These are phyloP conservation scores for Leptinotarsa peninsularis DNA, from an alignment of 2,888 invertebrate species.

Conservation along the genomic window DNA sequence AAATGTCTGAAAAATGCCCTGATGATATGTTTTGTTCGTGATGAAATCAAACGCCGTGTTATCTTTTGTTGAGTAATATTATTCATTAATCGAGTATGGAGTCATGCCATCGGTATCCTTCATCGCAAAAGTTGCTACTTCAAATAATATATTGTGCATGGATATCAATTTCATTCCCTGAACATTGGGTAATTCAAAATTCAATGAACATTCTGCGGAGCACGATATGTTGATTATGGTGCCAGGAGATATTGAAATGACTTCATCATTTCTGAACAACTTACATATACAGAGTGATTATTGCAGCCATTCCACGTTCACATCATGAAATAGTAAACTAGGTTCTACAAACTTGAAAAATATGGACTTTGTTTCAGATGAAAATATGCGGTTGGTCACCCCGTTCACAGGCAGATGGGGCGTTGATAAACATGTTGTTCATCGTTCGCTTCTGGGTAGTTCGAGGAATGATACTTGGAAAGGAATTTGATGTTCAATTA, in stretches of 20 bases:
- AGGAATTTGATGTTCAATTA: no score
- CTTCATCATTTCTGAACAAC: not conserved
- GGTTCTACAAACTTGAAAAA: no score
- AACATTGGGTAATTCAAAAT: conserved; percentile 4
- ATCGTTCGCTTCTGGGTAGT: no score
- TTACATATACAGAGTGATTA: not conserved
- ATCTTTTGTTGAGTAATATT: conserved; percentile 27
- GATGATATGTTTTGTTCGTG: conserved; percentile 42
- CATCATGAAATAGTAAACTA: no score
- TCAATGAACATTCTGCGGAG: not conserved
- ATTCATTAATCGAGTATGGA: conserved; percentile 27
- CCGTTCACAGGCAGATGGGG: no score
- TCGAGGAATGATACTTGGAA: no score
- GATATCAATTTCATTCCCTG: not conserved
- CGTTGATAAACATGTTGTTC: no score
- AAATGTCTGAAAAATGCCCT: conserved; percentile 37
- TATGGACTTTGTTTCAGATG: no score
- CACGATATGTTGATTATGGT: conserved; percentile 6
- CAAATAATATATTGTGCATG: conserved; percentile 7
- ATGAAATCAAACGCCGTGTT: conserved; percentile 35
- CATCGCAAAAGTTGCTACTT: conserved; percentile 8
- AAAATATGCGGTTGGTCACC: no score
- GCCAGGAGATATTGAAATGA: not conserved
- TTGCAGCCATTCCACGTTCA: no score
- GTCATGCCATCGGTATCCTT: conserved; percentile 14